Evolutionary conservation across 2,113 vertebrate genomes (phyloP).

Genomic region (Mastomys coucha): DNA sequence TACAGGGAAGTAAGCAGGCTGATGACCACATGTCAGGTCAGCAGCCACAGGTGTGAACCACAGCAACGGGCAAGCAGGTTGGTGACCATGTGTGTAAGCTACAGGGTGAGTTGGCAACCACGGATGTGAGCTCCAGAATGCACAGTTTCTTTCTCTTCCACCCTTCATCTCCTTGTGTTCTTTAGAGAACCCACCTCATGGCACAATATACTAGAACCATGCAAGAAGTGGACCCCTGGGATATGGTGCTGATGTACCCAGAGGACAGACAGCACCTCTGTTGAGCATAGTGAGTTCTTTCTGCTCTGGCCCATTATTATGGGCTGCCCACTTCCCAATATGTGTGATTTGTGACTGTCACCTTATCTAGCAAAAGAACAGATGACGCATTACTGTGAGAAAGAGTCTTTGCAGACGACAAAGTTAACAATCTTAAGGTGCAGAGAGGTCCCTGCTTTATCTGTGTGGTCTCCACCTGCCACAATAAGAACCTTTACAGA

Average conservation of each 20-base stretch:
- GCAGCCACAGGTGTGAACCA: background rate
- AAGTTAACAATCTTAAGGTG: background rate
- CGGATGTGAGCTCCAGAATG: background rate
- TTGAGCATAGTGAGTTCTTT: background rate
- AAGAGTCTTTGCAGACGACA: background rate
- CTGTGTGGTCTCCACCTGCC: background rate
- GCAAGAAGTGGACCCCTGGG: background rate
- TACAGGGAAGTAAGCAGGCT: background rate
- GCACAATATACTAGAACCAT: background rate
- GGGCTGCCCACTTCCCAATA: background rate
- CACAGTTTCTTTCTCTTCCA: background rate
- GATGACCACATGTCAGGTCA: background rate
- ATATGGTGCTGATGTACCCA: background rate
- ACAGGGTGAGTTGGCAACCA: background rate
- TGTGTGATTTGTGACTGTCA: background rate
- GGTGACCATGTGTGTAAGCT: background rate
- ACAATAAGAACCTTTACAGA: background rate
- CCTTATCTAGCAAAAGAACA: background rate
- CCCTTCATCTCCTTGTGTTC: background rate
- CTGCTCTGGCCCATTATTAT: background rate
- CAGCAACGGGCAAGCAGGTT: background rate
- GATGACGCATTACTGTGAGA: background rate
- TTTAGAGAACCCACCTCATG: background rate
- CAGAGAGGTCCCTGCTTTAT: background rate
- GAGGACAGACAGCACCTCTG: background rate